Base-by-base conservation (phyloP, 2,797 vertebrate species). In the Kryptopterus vitreolus region DNA sequence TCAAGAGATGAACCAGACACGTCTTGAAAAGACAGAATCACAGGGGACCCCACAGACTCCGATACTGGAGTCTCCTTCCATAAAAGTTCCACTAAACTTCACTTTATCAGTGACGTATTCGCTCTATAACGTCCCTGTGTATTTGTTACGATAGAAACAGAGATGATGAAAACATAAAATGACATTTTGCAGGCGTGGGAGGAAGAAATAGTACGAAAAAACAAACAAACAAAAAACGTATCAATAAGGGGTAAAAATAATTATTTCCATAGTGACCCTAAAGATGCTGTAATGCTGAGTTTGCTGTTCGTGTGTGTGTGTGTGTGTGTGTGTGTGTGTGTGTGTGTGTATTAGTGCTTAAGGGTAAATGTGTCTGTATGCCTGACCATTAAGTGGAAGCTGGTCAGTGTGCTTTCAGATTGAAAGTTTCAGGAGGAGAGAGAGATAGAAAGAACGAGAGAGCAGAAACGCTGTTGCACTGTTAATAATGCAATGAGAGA, bases 351-450 rank as follows among this genome's bases (percentile, higher is more conserved):
- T 82, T 82, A 78, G 57, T 20, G 24, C 53, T 63, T 79, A 79
- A 61, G 61, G 77, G 53, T 69, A 61, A 84, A 80, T 71, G 35
- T 80, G 76, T 66, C 73, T 80, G 52, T 68, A 68, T 57, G 35
- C 52, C 63, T 72, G 26, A 52, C 76, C 61, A 55, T 26, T 82
- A 82, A 84, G 76, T 70, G 72, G 75, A 3, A 52, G 82, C 70
- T 68, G 43, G 52, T 62, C 73, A 82, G 82, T 38, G 66, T 26
- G 77, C 66, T 74, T 79, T 87, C 80, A 81, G 81, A 81, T 87
- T 74, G 72, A 66, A 13, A 48, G 65, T 26, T 48, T n/a, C 31
- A 38, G 74, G 63, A 35, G 0, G 50, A 38, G 18, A 78, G 13
- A 18, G n/a, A 38, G n/a, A 35, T 52, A 53, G 48, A 22, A 26